Conservation (phyloP, 2,113 vertebrate genomes). For the Dicrurus megarhynchus region DNA sequence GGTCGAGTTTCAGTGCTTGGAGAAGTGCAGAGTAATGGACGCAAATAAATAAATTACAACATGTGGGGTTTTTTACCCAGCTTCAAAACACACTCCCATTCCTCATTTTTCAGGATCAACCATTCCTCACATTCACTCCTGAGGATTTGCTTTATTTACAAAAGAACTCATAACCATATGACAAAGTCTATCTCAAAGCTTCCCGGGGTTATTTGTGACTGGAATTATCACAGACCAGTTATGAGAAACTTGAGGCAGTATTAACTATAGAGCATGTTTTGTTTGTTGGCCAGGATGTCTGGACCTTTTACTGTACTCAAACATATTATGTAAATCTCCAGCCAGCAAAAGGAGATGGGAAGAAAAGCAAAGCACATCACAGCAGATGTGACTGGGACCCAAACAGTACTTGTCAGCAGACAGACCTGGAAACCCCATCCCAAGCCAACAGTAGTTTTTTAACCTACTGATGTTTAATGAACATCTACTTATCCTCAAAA, state of each 20-base stretch:
- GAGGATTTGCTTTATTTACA: constrained; percentile 36
- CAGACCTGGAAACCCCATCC: background rate
- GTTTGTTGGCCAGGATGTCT: background rate
- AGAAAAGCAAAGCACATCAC: background rate
- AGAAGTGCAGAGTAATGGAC: constrained; percentile 31
- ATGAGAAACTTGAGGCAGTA: constrained; percentile 6
- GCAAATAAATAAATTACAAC: constrained; percentile 46
- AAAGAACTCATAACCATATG: background rate
- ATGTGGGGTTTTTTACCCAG: background rate
- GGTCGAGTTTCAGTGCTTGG: background rate
- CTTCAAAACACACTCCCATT: background rate
- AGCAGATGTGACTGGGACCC: background rate
- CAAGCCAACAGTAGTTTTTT: background rate
- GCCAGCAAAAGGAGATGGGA: background rate
- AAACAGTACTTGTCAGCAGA: background rate
- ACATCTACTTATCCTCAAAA: background rate
- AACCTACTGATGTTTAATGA: background rate
- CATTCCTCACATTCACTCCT: constrained; percentile 10
- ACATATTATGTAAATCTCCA: constrained; percentile 5
- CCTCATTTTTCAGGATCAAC: constrained; percentile 20
- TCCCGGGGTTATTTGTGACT: constrained; percentile 14
- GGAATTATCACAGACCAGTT: background rate
- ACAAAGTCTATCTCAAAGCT: constrained; percentile 18
- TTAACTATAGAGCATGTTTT: background rate
- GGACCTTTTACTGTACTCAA: background rate